phyloP scores from a whole-genome alignment of 2,888 invertebrate genomes.

The Meta bourneti region DNA sequence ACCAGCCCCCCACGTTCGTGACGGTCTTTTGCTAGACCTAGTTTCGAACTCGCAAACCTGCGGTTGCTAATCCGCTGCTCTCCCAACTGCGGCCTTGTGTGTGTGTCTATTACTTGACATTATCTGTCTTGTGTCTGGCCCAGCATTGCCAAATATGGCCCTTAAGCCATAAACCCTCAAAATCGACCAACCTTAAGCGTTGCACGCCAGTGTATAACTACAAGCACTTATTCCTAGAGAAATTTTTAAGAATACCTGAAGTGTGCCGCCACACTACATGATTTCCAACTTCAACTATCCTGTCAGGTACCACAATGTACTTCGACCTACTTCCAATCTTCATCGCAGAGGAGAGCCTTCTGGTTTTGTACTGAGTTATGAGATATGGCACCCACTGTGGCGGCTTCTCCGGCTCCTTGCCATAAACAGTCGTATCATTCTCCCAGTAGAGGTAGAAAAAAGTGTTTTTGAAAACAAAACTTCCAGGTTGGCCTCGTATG shows the following conservation, averaged over 20 bases:
- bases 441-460: slow-evolving; percentile 83
- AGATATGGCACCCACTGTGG: slow-evolving; percentile 78
- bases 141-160: too few relatives aligned
- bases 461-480: slow-evolving; percentile 82
- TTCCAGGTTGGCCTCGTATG: slow-evolving; percentile 78
- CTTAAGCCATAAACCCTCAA: too few relatives aligned
- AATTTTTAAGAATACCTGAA: slow-evolving; percentile 48
- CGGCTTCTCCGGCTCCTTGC: slow-evolving; percentile 79
- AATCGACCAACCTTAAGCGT: too few relatives aligned
- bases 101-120: too few relatives aligned
- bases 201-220: too few relatives aligned
- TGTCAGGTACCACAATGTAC: slow-evolving; percentile 80
- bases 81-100: too few relatives aligned
- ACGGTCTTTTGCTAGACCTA: too few relatives aligned
- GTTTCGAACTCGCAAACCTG: too few relatives aligned
- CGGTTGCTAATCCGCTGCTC: too few relatives aligned
- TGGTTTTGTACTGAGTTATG: slow-evolving; percentile 79
- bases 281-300: slow-evolving; percentile 80
- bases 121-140: too few relatives aligned
- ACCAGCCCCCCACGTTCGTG: too few relatives aligned
- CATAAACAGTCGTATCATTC: slow-evolving; percentile 80
- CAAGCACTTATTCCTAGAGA: too few relatives aligned
- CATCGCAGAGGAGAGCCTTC: slow-evolving; percentile 78
- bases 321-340: slow-evolving; percentile 82
- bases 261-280: slow-evolving; percentile 79